Percentiles rank a stretch among this genome's conserved stretches.
Conservation (phyloP, 2,113 vertebrate genomes). For the Brachionichthys hirsutus region DNA sequence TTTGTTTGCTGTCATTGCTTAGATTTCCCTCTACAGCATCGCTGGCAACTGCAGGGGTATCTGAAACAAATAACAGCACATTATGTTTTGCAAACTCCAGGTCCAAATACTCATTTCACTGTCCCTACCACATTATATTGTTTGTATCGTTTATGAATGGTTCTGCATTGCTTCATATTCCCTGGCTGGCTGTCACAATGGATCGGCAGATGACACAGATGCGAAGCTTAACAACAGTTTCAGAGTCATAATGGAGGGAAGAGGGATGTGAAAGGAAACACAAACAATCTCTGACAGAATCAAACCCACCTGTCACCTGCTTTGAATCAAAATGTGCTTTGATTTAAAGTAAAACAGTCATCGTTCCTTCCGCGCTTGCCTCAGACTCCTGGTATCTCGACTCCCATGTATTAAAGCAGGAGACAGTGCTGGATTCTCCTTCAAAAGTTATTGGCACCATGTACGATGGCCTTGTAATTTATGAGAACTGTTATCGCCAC, state of each 20-base stretch:
- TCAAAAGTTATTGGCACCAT: slow-evolving; percentile 76
- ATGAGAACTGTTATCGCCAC: slow-evolving; percentile 68
- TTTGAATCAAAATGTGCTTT: slow-evolving; percentile 55
- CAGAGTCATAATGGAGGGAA: slow-evolving; percentile 14
- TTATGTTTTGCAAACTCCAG: slow-evolving; percentile 48
- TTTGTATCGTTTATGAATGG: slow-evolving; percentile 54
- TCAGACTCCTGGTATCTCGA: slow-evolving; percentile 20
- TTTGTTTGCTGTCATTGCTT: not conserved
- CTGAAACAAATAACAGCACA: slow-evolving; percentile 52
- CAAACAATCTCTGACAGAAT: slow-evolving; percentile 43
- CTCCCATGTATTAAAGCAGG: slow-evolving; percentile 19
- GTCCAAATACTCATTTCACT: slow-evolving; percentile 41
- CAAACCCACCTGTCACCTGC: slow-evolving; percentile 38
- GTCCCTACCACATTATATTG: slow-evolving; percentile 45
- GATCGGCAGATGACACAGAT: slow-evolving; percentile 54
- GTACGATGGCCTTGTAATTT: slow-evolving; percentile 72
- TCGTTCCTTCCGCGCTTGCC: slow-evolving; percentile 17
- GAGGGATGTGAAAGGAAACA: slow-evolving; percentile 40
- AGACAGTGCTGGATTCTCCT: slow-evolving; percentile 66
- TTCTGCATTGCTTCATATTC: slow-evolving; percentile 45
- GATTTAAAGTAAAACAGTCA: slow-evolving; percentile 34
- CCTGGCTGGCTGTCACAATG: slow-evolving; percentile 31
- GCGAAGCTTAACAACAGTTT: slow-evolving; percentile 36
- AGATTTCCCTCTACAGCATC: slow-evolving; percentile 56
- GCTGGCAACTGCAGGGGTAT: slow-evolving; percentile 45